phyloP scores from a whole-genome alignment of 2,797 vertebrate species.

The Gymnoscopelus braueri region DNA sequence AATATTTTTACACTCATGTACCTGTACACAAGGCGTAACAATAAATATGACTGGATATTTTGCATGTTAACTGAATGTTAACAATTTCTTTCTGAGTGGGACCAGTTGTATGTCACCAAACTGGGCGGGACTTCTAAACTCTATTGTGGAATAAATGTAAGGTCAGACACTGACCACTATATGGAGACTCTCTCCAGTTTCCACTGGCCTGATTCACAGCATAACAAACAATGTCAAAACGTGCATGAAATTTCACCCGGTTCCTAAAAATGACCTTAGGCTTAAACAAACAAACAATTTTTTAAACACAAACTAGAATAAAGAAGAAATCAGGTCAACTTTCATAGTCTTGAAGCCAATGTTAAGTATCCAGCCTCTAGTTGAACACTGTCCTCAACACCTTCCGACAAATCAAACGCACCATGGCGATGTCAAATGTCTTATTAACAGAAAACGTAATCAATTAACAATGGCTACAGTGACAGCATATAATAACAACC shows the following conservation, averaged over 20 bases:
- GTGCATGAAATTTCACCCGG: constrained; percentile 35
- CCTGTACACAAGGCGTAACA: too few relatives aligned
- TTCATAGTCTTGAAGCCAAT: constrained; percentile 12
- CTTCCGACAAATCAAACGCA: constrained; percentile 12
- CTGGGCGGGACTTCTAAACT: too few relatives aligned
- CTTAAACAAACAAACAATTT: constrained; percentile 45
- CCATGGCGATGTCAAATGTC: constrained; percentile 18
- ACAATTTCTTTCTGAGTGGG: too few relatives aligned
- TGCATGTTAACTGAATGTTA: too few relatives aligned
- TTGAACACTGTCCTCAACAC: constrained; percentile 18
- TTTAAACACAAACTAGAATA: constrained; percentile 27
- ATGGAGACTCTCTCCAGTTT: constrained; percentile 55
- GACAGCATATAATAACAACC: constrained; percentile 62
- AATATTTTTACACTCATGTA: too few relatives aligned
- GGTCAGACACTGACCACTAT: constrained; percentile 53
- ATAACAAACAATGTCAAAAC: constrained; percentile 48
- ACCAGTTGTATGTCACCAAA: too few relatives aligned
- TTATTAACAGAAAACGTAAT: constrained; percentile 56
- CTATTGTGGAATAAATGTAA: constrained; percentile 47
- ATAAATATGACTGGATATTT: too few relatives aligned
- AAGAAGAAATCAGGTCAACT: constrained; percentile 17
- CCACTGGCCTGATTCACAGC: constrained; percentile 38
- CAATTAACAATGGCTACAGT: constrained; percentile 61
- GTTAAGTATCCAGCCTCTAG: constrained; percentile 9
- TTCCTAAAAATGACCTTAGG: too few relatives aligned